Evolutionary conservation across 2,888 invertebrate genomes (phyloP), one percentile per base, ranked within the genome.

Genomic region (Diabrotica balteata): DNA sequence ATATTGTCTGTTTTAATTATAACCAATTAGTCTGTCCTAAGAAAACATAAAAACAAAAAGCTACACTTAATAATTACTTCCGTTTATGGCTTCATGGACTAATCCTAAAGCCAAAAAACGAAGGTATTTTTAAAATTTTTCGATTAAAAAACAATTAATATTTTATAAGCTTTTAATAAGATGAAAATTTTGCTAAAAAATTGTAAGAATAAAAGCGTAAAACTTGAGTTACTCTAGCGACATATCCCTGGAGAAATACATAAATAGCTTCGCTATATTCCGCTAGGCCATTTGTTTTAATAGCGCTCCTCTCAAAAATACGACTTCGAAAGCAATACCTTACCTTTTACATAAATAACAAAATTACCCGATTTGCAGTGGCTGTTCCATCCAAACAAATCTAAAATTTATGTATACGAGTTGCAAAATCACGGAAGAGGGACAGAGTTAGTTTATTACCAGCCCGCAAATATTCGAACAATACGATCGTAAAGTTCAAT

Each of bases 321-420:
- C 55, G 11, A 17, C 8, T 45, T 45, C 11, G 45, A 8, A 8
- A 45, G 44, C 55, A 55, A 55, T 55, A 57, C 11, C 45, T 57
- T 57, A 44, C 45, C 45, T 57, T 11, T 17, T 57, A 57, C 55
- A 57, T 57, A 45, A 57, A 57, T 57, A 57, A 57, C 55, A 10
- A 57, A 43, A 57, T 57, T 45, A 57, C 11, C 45, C 45, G 44
- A 57, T 57, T 45, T 57, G 45, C 45, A 57, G 55, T 57, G 17
- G 45, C 55, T 17, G 11, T 44, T 11, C 10, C 44, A 44, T 43
- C 43, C 53, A 53, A 10, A 53, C 42, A 53, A 42, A 54, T 57
- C 45, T 45, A 57, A 57, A 44, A 57, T 57, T 57, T 57, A 57
- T 45, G 44, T 44, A 57, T 6, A 17, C 17, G 45, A 57, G 17